Evolutionary conservation across 1,140 invertebrate genomes (phyloP).

Genomic region (Frieseomelitta varia): DNA sequence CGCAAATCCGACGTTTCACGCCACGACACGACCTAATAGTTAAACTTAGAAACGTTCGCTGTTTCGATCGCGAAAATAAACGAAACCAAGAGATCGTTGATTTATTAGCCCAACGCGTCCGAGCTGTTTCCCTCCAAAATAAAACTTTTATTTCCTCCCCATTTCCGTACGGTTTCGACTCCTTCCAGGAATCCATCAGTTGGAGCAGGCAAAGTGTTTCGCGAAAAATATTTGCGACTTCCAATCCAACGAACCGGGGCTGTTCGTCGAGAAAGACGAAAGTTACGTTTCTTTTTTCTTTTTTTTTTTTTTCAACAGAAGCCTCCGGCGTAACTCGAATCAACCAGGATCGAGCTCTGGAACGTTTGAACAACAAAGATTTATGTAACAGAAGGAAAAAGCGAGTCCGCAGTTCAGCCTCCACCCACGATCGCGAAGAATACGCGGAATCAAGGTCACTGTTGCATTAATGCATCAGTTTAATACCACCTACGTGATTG

Average conservation of each 20-base stretch:
- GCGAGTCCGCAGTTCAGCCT: constrained; percentile 17
- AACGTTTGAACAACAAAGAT: constrained; percentile 15
- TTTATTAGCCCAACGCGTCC: too few relatives aligned
- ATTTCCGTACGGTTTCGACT: too few relatives aligned
- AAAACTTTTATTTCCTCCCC: background rate
- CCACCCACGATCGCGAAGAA: constrained; percentile 37
- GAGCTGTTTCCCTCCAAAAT: background rate
- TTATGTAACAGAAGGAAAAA: constrained; percentile 36
- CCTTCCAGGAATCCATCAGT: background rate
- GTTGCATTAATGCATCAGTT: constrained; percentile 51
- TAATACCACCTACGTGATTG: constrained; percentile 48
- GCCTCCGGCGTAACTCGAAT: background rate
- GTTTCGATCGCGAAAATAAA: background rate
- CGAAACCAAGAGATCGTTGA: background rate
- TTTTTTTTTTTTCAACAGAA: background rate
- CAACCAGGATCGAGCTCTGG: too few relatives aligned
- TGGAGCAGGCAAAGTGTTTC: too few relatives aligned
- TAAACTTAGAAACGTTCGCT: background rate
- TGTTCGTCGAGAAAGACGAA: background rate
- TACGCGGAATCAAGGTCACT: constrained; percentile 42
- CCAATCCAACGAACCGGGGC: background rate
- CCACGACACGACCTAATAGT: too few relatives aligned
- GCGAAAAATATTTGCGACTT: constrained; percentile 15
- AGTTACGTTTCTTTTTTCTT: too few relatives aligned
- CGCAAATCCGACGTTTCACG: too few relatives aligned